Conservation (phyloP, 2,797 vertebrate species). For the Coregonus ussuriensis region DNA sequence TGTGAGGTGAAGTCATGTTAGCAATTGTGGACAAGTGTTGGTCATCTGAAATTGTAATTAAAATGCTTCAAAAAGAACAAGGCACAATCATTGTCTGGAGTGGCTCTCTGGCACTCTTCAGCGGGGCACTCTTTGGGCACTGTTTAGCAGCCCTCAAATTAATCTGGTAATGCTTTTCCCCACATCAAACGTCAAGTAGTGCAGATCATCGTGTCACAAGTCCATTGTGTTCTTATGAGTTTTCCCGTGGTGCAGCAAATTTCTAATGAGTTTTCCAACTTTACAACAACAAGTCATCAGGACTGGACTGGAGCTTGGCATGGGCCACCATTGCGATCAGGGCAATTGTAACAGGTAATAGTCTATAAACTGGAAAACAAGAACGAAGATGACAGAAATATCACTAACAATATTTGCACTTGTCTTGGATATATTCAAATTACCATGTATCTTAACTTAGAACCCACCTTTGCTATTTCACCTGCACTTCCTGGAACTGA, state of each 20-base stretch:
- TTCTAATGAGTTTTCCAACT: not conserved
- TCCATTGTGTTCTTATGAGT: not conserved
- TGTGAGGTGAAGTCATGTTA: not conserved
- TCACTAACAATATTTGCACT: not conserved
- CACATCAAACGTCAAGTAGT: not conserved
- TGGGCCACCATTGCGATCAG: slow-evolving; percentile 51
- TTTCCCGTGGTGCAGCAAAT: no score
- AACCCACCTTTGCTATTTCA: slow-evolving; percentile 86
- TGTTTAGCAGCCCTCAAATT: not conserved
- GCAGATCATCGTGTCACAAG: not conserved
- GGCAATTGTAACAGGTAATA: slow-evolving; percentile 85
- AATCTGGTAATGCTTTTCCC: not conserved
- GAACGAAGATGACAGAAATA: slow-evolving; percentile 7
- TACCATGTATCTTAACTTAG: not conserved
- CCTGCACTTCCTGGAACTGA: slow-evolving; percentile 85
- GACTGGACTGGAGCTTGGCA: not conserved
- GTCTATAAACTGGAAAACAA: slow-evolving; percentile 78
- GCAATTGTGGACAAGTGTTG: not conserved
- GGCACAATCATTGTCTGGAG: not conserved
- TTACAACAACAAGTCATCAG: not conserved
- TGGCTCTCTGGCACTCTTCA: no score
- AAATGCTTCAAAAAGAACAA: not conserved
- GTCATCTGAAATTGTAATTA: not conserved
- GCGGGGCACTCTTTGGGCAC: not conserved
- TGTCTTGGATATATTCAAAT: not conserved